phyloP scores from a whole-genome alignment of 2,888 invertebrate genomes.

The Dilophus febrilis region DNA sequence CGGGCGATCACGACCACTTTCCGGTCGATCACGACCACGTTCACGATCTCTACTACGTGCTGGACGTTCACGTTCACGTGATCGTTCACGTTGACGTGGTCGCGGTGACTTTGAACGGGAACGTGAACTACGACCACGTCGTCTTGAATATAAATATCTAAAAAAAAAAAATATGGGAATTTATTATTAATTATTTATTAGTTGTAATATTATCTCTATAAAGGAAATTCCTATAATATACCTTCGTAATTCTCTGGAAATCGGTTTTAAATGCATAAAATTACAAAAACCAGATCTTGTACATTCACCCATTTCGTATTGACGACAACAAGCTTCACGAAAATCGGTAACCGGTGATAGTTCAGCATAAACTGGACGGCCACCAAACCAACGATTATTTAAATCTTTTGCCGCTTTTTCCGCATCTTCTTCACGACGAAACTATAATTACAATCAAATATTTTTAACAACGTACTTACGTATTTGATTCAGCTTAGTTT shows the following conservation, averaged over 20 bases:
- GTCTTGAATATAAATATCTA: slow-evolving; percentile 56
- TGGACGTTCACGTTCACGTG: slow-evolving; percentile 19
- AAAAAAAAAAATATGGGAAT: slow-evolving; percentile 11
- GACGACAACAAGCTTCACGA: slow-evolving; percentile 96
- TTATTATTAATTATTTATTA: slow-evolving; percentile 1
- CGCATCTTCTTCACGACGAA: slow-evolving; percentile 94
- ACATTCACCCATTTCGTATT: slow-evolving; percentile 99
- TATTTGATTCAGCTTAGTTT: too few relatives aligned
- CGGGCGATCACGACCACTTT: slow-evolving; percentile 13
- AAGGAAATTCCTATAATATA: slow-evolving; percentile 29
- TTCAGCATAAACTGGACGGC: slow-evolving; percentile 94
- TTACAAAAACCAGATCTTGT: slow-evolving; percentile 98
- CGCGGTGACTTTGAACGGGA: slow-evolving; percentile 22
- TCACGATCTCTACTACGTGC: slow-evolving; percentile 24
- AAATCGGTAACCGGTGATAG: slow-evolving; percentile 98
- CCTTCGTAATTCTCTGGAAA: slow-evolving; percentile 83
- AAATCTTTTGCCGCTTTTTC: slow-evolving; percentile 93
- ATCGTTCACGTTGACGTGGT: slow-evolving; percentile 26
- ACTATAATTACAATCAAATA: slow-evolving; percentile 34
- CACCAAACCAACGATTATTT: slow-evolving; percentile 98
- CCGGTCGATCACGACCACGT: slow-evolving; percentile 14
- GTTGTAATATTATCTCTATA: too few relatives aligned
- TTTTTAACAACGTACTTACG: background rate
- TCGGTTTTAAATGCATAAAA: slow-evolving; percentile 99
- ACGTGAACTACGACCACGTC: slow-evolving; percentile 33